Evolutionary conservation across 2,113 vertebrate genomes (phyloP).

Genomic region (Ornithorhynchus anatinus): DNA sequence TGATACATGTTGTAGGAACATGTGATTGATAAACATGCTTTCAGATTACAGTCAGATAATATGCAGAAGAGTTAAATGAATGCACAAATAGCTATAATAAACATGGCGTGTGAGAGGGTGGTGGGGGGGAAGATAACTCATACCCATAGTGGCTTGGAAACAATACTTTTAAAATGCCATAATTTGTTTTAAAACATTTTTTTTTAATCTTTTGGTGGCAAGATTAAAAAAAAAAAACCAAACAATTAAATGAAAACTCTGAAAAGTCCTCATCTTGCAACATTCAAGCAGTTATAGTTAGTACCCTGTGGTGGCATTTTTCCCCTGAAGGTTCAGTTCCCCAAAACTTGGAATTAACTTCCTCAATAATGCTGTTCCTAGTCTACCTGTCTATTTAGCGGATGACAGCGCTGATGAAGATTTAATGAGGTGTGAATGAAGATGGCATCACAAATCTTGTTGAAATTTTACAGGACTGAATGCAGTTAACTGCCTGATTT

Average conservation of each 20-base stretch:
- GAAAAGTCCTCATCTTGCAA: too few relatives aligned
- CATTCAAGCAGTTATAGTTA: not conserved
- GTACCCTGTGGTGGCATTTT: not conserved
- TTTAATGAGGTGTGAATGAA: slow-evolving; percentile 58
- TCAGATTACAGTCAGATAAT: not conserved
- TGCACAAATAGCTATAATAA: too few relatives aligned
- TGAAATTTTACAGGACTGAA: slow-evolving; percentile 53
- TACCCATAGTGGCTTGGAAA: too few relatives aligned
- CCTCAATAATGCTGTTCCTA: slow-evolving; percentile 44
- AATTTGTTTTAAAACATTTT: too few relatives aligned
- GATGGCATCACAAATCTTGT: slow-evolving; percentile 39
- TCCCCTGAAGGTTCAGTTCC: not conserved
- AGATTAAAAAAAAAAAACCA: too few relatives aligned
- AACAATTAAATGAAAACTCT: too few relatives aligned
- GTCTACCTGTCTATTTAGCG: slow-evolving; percentile 41
- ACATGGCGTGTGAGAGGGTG: too few relatives aligned
- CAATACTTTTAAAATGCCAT: too few relatives aligned
- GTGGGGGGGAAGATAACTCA: too few relatives aligned
- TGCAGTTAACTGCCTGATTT: slow-evolving; percentile 37
- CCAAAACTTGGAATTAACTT: slow-evolving; percentile 26
- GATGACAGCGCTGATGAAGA: slow-evolving; percentile 37
- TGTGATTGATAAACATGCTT: not conserved
- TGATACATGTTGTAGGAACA: not conserved
- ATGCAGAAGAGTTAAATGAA: not conserved
- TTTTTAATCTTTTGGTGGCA: too few relatives aligned